Evolutionary conservation across 2,113 vertebrate species (phyloP).

Genomic region (Saguinus midas): DNA sequence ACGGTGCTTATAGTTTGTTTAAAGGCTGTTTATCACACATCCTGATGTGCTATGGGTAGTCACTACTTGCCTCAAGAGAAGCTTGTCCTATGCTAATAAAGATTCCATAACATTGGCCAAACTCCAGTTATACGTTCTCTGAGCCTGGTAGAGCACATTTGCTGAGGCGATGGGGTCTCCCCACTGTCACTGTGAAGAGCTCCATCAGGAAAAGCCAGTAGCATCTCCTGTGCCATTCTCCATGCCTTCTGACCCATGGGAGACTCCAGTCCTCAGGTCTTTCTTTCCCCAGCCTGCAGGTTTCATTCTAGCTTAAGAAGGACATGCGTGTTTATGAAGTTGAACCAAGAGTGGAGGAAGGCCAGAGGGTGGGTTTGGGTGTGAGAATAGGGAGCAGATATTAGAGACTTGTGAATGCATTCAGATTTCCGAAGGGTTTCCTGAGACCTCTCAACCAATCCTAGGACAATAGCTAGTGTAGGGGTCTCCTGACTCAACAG

Average conservation of each 20-base stretch:
- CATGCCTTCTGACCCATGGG: not conserved
- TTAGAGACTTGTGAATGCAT: not conserved
- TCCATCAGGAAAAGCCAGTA: not conserved
- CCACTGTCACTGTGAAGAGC: not conserved
- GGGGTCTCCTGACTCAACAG: not conserved
- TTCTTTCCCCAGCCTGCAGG: not conserved
- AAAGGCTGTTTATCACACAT: not conserved
- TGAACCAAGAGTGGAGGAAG: not conserved
- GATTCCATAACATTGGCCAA: not conserved
- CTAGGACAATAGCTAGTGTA: not conserved
- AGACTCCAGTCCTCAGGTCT: not conserved
- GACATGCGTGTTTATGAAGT: not conserved
- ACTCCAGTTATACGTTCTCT: accelerated
- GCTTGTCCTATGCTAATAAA: not conserved
- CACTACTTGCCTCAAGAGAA: not conserved
- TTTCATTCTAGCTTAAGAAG: not conserved
- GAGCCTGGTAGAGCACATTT: not conserved
- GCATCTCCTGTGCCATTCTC: not conserved
- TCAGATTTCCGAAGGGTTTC: not conserved
- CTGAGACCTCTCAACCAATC: not conserved
- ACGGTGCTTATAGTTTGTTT: not conserved
- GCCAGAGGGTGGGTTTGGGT: not conserved
- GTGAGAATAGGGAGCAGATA: not conserved
- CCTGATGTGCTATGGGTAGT: not conserved
- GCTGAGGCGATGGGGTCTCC: not conserved